Conservation (phyloP, 64 coral and sea anemone genomes). For the Catalaphyllia jardinei region DNA sequence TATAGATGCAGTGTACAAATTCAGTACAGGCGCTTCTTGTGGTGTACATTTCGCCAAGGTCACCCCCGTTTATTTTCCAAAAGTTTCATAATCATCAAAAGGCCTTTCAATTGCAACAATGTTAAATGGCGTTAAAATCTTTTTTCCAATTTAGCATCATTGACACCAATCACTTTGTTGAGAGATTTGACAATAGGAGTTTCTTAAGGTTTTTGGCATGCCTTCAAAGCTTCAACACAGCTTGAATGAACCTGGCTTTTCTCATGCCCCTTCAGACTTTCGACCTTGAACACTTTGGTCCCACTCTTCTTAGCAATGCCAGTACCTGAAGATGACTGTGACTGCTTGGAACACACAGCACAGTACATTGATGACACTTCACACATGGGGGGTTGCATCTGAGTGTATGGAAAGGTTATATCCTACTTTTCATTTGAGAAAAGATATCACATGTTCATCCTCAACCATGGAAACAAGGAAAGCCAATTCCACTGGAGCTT, state of each 20-base stretch:
- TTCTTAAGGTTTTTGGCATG: not conserved
- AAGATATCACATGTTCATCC: not conserved
- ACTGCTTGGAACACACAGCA: not conserved
- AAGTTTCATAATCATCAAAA: slow-evolving; percentile 45
- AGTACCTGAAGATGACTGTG: not conserved
- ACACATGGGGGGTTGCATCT: not conserved
- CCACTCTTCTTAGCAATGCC: slow-evolving; percentile 35
- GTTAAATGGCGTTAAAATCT: slow-evolving; percentile 51
- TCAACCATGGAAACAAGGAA: slow-evolving; percentile 29
- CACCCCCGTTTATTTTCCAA: slow-evolving; percentile 45
- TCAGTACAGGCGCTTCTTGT: slow-evolving; percentile 21
- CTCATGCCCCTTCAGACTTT: slow-evolving; percentile 37
- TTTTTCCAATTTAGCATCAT: slow-evolving; percentile 39
- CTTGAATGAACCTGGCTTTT: slow-evolving; percentile 30
- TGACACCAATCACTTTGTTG: not conserved
- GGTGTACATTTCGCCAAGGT: slow-evolving; percentile 39
- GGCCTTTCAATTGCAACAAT: slow-evolving; percentile 47
- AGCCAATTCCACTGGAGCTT: slow-evolving; percentile 45
- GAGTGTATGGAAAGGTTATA: slow-evolving; percentile 1
- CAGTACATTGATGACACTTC: not conserved
- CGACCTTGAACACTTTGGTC: slow-evolving; percentile 21
- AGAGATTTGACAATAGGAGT: slow-evolving; percentile 1
- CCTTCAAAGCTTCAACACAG: slow-evolving; percentile 1
- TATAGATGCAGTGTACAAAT: slow-evolving; percentile 11
- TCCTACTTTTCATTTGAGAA: not conserved